These are phyloP conservation scores for Cetonia aurata DNA, from an alignment of 2,888 invertebrate genomes.

Conservation along the genomic window DNA sequence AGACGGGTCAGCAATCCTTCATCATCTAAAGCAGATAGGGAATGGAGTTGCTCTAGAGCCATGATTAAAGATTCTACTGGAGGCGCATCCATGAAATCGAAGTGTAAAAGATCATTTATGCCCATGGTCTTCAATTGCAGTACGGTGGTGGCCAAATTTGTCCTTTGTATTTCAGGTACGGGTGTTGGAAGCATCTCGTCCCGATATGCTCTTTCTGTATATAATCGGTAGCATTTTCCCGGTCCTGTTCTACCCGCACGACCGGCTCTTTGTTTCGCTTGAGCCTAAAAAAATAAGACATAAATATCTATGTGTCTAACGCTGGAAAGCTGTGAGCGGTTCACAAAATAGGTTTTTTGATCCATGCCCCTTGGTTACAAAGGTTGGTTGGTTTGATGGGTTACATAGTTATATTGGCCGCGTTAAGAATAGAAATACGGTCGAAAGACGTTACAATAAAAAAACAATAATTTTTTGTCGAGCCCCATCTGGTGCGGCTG, in stretches of 20 bases:
- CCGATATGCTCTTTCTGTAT: slow-evolving; percentile 97
- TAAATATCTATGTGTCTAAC: neutral
- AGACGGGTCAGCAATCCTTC: slow-evolving; percentile 88
- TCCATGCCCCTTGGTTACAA: no score
- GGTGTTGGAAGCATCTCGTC: slow-evolving; percentile 99
- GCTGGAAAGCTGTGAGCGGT: no score
- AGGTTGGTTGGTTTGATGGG: no score
- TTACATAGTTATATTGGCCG: no score
- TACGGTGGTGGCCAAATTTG: slow-evolving; percentile 96
- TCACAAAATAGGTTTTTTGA: no score
- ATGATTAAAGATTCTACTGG: slow-evolving; percentile 97
- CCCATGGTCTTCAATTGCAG: slow-evolving; percentile 99
- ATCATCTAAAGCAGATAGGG: slow-evolving; percentile 95
- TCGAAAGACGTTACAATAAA: no score
- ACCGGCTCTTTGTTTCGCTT: slow-evolving; percentile 97
- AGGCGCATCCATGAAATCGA: slow-evolving; percentile 99
- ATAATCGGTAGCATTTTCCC: slow-evolving; percentile 96
- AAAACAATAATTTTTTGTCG: no score
- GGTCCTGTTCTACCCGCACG: slow-evolving; percentile 98
- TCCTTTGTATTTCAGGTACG: slow-evolving; percentile 98
- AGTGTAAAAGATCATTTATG: slow-evolving; percentile 97
- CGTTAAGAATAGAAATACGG: no score
- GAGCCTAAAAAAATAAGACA: slow-evolving; percentile 73
- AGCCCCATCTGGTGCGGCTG: no score
- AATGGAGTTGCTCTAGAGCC: slow-evolving; percentile 97